Evolutionary conservation across 37 sponge, comb jelly and placozoan genomes (phyloP).

Genomic region (Eunapius fragilis): DNA sequence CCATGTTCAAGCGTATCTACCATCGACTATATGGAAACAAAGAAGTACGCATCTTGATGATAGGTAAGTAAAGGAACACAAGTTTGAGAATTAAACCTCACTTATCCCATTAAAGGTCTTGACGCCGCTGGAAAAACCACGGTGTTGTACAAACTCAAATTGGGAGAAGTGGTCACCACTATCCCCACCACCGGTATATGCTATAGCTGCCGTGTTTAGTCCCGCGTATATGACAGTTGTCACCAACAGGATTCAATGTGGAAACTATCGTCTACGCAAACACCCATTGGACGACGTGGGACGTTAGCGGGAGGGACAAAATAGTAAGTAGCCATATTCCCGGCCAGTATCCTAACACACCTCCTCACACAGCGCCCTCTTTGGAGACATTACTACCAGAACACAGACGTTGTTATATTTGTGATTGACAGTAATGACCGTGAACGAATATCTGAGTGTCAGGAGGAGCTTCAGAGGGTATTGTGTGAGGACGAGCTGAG

Average conservation of each 20-base stretch:
- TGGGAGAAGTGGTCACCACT: slow-evolving; percentile 92
- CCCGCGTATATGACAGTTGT: not conserved
- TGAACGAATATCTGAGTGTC: slow-evolving; percentile 71
- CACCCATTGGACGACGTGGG: slow-evolving; percentile 69
- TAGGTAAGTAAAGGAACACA: slow-evolving; percentile 13
- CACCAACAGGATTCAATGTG: slow-evolving; percentile 67
- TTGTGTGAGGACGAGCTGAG: slow-evolving; percentile 71
- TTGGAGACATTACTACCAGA: slow-evolving; percentile 86
- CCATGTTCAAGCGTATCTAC: not conserved
- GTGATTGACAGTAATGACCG: slow-evolving; percentile 92
- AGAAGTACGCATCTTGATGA: slow-evolving; percentile 44
- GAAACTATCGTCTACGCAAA: slow-evolving; percentile 66
- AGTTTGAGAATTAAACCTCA: not conserved
- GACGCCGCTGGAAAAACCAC: slow-evolving; percentile 93
- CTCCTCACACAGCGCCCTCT: slow-evolving; percentile 59
- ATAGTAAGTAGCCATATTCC: slow-evolving; percentile 55
- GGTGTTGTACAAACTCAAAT: slow-evolving; percentile 81
- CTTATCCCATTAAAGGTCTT: slow-evolving; percentile 44
- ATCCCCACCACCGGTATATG: slow-evolving; percentile 81
- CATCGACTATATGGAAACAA: slow-evolving; percentile 17
- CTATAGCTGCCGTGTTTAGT: no score
- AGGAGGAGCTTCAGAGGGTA: slow-evolving; percentile 59
- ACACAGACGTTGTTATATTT: slow-evolving; percentile 80
- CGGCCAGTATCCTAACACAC: not conserved
- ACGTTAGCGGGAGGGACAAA: slow-evolving; percentile 62